A percentile compares a stretch with the other conserved stretches of the same genome.
Evolutionary conservation across 2,113 vertebrate species (phyloP).

Genomic region (Nyctereutes procyonoides): DNA sequence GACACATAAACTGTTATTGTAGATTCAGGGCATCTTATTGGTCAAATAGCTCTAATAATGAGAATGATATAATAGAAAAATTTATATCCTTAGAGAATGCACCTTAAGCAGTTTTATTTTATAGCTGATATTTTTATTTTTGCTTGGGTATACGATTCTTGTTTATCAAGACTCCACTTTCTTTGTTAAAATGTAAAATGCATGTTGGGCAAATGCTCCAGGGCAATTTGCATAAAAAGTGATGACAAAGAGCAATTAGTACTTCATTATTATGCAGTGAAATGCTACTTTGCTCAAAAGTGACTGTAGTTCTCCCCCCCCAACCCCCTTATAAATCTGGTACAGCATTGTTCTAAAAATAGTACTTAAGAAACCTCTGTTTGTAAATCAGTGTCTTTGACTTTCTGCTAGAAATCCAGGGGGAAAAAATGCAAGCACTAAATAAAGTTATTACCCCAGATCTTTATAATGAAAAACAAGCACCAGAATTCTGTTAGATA

Average conservation of each 20-base stretch:
- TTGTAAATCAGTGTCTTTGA: constrained; percentile 87
- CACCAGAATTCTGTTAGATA: constrained; percentile 80
- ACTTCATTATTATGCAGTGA: constrained; percentile 89
- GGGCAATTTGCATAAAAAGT: constrained; percentile 90
- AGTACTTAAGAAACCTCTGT: constrained; percentile 86
- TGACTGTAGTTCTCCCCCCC: constrained; percentile 83
- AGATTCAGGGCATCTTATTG: constrained; percentile 66
- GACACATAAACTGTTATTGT: constrained; percentile 54
- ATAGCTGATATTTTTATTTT: constrained; percentile 82
- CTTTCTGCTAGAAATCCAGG: constrained; percentile 73
- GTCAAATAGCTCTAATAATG: constrained; percentile 59
- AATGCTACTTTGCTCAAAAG: constrained; percentile 88
- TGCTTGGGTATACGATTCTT: constrained; percentile 85
- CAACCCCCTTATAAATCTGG: constrained; percentile 84
- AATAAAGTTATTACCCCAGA: constrained; percentile 76
- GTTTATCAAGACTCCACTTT: constrained; percentile 85
- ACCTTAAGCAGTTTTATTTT: constrained; percentile 81
- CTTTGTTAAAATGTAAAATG: constrained; percentile 89
- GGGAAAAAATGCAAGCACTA: constrained; percentile 76
- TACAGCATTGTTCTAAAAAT: constrained; percentile 89
- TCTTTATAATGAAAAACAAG: constrained; percentile 80
- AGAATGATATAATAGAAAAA: constrained; percentile 53
- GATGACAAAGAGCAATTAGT: constrained; percentile 90
- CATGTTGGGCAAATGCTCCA: constrained; percentile 86
- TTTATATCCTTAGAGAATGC: constrained; percentile 76